Base-by-base conservation (phyloP, 2,888 invertebrate genomes). In the Epsilonema sp. region DNA sequence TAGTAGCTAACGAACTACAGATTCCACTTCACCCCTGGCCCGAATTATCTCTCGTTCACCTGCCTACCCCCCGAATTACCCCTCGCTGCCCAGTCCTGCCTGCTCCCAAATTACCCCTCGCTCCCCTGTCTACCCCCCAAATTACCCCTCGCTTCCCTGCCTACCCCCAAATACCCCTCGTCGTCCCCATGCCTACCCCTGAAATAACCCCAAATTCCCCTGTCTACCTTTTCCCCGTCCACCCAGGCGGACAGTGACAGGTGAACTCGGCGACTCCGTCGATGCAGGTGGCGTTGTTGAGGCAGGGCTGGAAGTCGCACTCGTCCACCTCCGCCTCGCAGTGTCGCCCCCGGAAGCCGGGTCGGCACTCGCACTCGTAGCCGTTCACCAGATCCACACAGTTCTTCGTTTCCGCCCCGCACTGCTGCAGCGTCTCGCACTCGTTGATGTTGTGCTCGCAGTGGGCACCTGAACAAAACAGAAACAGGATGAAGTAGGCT, bases 161-260 rank as follows among this genome's bases (percentile, higher is more conserved):
- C n/a, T n/a, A n/a, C n/a, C n/a, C n/a, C n/a, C n/a, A n/a, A n/a
- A n/a, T n/a, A n/a, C n/a, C n/a, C n/a, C n/a, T n/a, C n/a, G n/a
- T n/a, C n/a, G n/a, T n/a, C n/a, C n/a, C n/a, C n/a, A n/a, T n/a
- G n/a, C n/a, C n/a, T n/a, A n/a, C n/a, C n/a, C n/a, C n/a, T n/a
- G n/a, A n/a, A n/a, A n/a, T n/a, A n/a, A n/a, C n/a, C n/a, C n/a
- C n/a, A n/a, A n/a, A n/a, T n/a, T n/a, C n/a, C n/a, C 8, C 31
- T 19, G 16, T 20, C 5, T 37, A 42, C 43, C 8, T 26, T 16
- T 36, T 36, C 2, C 90, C 90, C 22, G 89, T 89, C 58, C 85
- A 74, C 62, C 87, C 89, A 65, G 87, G 85, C 16, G 87, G 86
- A 73, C 94, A 94, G 66, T 89, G 85, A 61, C 94, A 94, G 65